These are phyloP conservation scores for Cyprinodon brontotheroides DNA, from an alignment of 2,113 vertebrate genomes.

Conservation along the genomic window DNA sequence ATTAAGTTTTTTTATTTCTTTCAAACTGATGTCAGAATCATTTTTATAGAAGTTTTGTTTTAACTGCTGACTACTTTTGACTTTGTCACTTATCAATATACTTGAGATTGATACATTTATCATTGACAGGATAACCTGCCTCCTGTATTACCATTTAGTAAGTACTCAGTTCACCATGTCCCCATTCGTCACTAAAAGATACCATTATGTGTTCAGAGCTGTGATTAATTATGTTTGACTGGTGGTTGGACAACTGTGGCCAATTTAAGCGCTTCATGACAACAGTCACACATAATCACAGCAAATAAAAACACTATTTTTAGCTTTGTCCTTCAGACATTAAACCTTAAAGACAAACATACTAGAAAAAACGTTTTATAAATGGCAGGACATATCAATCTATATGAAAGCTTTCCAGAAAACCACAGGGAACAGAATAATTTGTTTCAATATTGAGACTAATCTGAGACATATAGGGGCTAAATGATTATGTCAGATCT, in stretches of 20 bases:
- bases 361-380: not conserved
- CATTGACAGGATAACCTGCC: not conserved
- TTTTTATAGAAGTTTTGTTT: too few relatives aligned
- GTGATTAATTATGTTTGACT: not conserved
- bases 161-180: not conserved
- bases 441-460: not conserved
- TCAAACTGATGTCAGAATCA: not conserved
- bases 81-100: not conserved
- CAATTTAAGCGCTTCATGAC: not conserved
- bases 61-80: not conserved
- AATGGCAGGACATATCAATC: not conserved
- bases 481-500: conserved; percentile 23
- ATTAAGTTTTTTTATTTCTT: not conserved
- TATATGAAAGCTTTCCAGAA: not conserved
- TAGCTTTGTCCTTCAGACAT: not conserved
- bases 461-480: conserved; percentile 5
- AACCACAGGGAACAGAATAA: not conserved
- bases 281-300: not conserved
- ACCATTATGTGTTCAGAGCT: not conserved
- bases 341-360: not conserved
- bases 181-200: not conserved
- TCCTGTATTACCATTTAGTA: not conserved
- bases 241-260: not conserved
- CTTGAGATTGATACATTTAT: not conserved
- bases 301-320: not conserved